Percentiles rank a stretch among this genome's conserved stretches.
phyloP scores from a whole-genome alignment of 2,113 vertebrate species.

The Corvus hawaiiensis region DNA sequence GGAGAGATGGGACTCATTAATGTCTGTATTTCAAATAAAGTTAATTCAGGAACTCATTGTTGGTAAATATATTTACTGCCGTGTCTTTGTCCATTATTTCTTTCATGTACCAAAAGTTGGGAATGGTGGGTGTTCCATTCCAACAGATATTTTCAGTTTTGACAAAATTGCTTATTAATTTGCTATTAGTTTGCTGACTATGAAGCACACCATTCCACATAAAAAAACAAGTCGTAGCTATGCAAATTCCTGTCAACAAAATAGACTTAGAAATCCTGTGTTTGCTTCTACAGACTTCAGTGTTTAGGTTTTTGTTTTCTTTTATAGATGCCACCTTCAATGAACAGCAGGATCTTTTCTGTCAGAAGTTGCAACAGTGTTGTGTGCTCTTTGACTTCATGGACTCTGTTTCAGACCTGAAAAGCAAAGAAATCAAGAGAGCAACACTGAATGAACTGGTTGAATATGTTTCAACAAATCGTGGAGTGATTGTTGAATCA shows the following conservation, averaged over 20 bases:
- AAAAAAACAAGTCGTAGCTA: background rate
- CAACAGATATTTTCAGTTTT: background rate
- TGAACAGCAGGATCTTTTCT: constrained; percentile 94
- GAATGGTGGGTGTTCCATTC: background rate
- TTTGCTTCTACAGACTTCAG: background rate
- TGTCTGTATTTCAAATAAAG: background rate
- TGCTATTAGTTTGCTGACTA: background rate
- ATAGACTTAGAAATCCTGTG: background rate
- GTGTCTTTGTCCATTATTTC: background rate
- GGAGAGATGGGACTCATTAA: background rate
- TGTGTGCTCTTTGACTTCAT: constrained; percentile 95
- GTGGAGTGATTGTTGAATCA: constrained; percentile 92
- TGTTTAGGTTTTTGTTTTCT: background rate
- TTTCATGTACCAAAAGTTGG: background rate
- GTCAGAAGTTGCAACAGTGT: constrained; percentile 96
- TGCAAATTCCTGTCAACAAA: background rate
- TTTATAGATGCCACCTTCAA: constrained; percentile 87
- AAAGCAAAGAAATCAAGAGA: constrained; percentile 98
- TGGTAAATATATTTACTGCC: background rate
- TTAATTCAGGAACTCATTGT: background rate
- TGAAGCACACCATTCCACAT: background rate
- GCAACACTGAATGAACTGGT: constrained; percentile 94
- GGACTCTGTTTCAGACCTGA: constrained; percentile 93
- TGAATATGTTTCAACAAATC: constrained; percentile 95
- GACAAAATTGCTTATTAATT: background rate